A percentile compares a stretch with the other conserved stretches of the same genome.
Conservation (phyloP, 35 echinoderm and acorn worm genomes). For the Antedon bifida region DNA sequence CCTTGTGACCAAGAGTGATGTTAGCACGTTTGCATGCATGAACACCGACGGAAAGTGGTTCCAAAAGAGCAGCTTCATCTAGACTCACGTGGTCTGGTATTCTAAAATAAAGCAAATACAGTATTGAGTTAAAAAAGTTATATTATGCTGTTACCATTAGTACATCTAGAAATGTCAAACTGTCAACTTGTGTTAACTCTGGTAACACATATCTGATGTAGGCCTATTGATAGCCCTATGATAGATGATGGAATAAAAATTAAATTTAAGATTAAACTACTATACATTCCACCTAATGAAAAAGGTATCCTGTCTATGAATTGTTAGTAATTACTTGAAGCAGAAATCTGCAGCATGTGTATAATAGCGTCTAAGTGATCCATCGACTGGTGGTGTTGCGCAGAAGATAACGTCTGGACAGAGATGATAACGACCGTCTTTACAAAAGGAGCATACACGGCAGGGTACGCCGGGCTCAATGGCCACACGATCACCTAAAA, state of each 20-base stretch:
- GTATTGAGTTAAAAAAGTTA: no score
- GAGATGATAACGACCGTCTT: conserved; percentile 72
- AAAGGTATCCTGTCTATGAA: no score
- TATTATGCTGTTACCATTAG: no score
- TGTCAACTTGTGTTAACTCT: no score
- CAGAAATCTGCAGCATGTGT: conserved; percentile 94
- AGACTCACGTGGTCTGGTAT: conserved; percentile 52
- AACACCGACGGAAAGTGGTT: conserved; percentile 62
- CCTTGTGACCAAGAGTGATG: conserved; percentile 31
- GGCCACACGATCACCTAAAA: conserved; percentile 80
- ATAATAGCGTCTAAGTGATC: conserved; percentile 59
- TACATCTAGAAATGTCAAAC: no score
- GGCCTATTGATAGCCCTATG: no score
- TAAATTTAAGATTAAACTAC: no score
- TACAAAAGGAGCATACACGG: conserved; percentile 62
- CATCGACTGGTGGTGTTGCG: conserved; percentile 68
- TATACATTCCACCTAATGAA: no score
- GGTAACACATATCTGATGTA: no score
- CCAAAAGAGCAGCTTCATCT: conserved; percentile 68
- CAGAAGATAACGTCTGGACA: conserved; percentile 76
- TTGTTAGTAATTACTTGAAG: conserved; percentile 53
- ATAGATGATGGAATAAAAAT: no score
- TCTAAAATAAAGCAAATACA: conserved; percentile 1
- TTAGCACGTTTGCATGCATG: conserved; percentile 58
- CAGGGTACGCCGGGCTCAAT: conserved; percentile 93